phyloP scores from a whole-genome alignment of 2,888 invertebrate species.

The Heliconius cydno region DNA sequence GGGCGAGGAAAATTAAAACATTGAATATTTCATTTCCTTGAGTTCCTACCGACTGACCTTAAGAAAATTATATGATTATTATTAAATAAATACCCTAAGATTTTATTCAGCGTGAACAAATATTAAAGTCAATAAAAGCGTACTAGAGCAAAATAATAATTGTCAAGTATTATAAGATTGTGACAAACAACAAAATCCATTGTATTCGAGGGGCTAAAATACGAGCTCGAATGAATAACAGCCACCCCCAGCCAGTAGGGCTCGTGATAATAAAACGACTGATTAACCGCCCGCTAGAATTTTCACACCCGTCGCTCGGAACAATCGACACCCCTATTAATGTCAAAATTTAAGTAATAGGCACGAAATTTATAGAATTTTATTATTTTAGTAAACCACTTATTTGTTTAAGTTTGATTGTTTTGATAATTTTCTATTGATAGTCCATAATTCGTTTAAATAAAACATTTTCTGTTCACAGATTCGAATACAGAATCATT shows the following conservation, averaged over 20 bases:
- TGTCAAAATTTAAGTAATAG: constrained; percentile 28
- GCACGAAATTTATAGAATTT: constrained; percentile 1
- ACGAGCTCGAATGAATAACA: constrained; percentile 24
- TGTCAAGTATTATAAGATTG: constrained; percentile 21
- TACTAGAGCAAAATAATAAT: constrained; percentile 19
- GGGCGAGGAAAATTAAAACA: too few species aligned
- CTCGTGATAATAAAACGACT: constrained; percentile 69
- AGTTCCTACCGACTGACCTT: too few species aligned
- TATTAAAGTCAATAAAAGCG: not conserved
- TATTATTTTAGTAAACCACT: constrained; percentile 6
- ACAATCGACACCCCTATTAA: constrained; percentile 32
- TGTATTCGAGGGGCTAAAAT: constrained; percentile 19
- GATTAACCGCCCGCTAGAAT: constrained; percentile 62
- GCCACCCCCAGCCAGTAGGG: constrained; percentile 30
- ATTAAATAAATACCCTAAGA: not conserved
- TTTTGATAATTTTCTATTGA: not conserved
- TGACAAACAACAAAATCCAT: constrained; percentile 24
- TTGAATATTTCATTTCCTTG: too few species aligned
- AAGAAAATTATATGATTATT: not conserved
- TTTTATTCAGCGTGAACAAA: not conserved
- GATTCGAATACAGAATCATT: not conserved
- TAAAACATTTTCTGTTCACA: not conserved
- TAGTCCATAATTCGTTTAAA: not conserved
- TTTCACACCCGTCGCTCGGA: constrained; percentile 34
- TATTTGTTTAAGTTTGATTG: not conserved